These are phyloP conservation scores for Pogonognathellus flavescens DNA, from an alignment of 1,140 invertebrate genomes.

Conservation along the genomic window DNA sequence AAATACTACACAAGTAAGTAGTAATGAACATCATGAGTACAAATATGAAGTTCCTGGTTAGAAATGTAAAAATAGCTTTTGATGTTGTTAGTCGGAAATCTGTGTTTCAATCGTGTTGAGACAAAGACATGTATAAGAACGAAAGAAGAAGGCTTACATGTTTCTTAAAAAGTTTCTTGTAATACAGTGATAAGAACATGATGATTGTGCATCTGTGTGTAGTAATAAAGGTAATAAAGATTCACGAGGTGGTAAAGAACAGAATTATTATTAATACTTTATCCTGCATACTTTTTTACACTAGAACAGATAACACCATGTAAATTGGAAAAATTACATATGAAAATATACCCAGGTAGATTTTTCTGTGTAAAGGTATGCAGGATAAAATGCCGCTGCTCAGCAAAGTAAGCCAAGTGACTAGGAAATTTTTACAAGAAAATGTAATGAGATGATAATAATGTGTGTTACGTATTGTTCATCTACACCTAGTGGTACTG, in stretches of 20 bases:
- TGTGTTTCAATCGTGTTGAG: constrained; percentile 44
- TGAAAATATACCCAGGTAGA: background rate
- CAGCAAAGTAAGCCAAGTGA: background rate
- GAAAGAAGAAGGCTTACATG: background rate
- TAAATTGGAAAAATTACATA: background rate
- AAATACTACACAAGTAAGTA: too few species aligned
- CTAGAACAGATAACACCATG: background rate
- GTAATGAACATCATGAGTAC: too few species aligned
- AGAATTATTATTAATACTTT: constrained; percentile 34
- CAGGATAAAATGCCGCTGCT: background rate
- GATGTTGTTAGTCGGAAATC: constrained; percentile 30
- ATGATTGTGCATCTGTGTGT: constrained; percentile 1
- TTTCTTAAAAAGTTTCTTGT: constrained; percentile 20
- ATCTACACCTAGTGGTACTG: background rate
- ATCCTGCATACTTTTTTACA: background rate
- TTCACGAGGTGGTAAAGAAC: background rate
- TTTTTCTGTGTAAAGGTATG: background rate
- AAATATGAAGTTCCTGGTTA: background rate
- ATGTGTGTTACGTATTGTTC: background rate
- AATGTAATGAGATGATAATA: background rate
- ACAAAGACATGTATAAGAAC: constrained; percentile 16
- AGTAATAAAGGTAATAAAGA: background rate
- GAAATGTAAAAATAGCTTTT: constrained; percentile 47
- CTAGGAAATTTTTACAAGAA: background rate
- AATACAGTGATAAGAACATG: background rate